Base-by-base conservation (phyloP, 2,113 vertebrate species). In the Ceuthmochares aereus region DNA sequence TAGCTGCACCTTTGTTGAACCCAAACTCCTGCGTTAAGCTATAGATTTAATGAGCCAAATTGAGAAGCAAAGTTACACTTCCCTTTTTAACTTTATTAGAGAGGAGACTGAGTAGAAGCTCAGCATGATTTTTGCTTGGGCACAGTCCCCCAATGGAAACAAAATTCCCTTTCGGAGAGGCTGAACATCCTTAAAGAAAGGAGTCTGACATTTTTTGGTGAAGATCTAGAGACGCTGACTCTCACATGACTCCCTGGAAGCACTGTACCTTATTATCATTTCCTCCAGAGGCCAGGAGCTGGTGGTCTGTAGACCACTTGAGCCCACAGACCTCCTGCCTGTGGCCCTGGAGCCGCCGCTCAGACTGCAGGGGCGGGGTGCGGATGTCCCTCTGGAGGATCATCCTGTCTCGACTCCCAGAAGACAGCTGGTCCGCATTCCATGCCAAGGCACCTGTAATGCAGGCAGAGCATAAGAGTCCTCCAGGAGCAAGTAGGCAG, bases 271-370 rank as follows among this genome's bases (percentile, higher is more conserved):
- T 99, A 94, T 99, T 99, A 95, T 99, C 99, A 3, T 99, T 99
- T 66, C 99, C 99, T 70, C 99, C 99, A 0, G 99, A 99, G 32
- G 99, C 99, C 6, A 99, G 98, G 21, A 99, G 98, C 95, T 99
- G 99, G 95, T 99, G 99, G 98, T 99, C 99, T 0, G 99, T 99
- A 96, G 99, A 99, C 99, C 99, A 99, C 81, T 99, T 99, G 59
- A 99, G 99, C 37, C 99, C 99, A 4, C 99, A 99, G 60, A 99
- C 99, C 97, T 99, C 99, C 97, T 99, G 99, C 72, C 99, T 97
- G 97, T 99, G 99, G 60, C 99, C 99, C 96, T 99, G 99, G 29
- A 99, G 99, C 64, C 99, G 98, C 27, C 99, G 98, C 95, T 99
- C 99, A 0, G 99, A 99, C 97, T 99, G 99, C 45, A 99, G 96